A percentile compares a stretch with the other conserved stretches of the same genome.
phyloP scores from a whole-genome alignment of 2,113 vertebrate genomes.

The Ptychochromis oligacanthus region DNA sequence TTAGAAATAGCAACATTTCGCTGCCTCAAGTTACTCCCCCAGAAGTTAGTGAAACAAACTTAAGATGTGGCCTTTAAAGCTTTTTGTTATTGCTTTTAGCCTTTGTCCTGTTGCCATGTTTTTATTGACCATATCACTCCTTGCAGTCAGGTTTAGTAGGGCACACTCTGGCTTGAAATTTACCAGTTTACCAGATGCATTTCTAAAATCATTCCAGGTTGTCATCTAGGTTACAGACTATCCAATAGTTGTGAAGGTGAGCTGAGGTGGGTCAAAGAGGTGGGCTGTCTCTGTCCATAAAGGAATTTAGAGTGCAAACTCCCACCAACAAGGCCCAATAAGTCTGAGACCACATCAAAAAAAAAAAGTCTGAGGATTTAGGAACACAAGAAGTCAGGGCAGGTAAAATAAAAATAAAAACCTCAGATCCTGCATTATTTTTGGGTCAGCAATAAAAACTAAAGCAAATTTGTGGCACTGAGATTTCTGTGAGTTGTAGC shows the following conservation, averaged over 20 bases:
- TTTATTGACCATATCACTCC: neutral
- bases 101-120: conserved; percentile 13
- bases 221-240: neutral
- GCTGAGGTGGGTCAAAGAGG: neutral
- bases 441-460: neutral
- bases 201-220: neutral
- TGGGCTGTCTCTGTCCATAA: neutral
- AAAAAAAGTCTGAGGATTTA: neutral
- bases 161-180: neutral
- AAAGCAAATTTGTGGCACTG: neutral
- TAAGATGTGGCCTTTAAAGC: neutral
- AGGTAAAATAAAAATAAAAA: neutral
- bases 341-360: neutral
- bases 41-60: neutral
- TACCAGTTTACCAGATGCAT: neutral
- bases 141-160: conserved; percentile 9
- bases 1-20: conserved; percentile 4
- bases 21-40: neutral
- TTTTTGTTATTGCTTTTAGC: neutral
- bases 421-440: neutral
- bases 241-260: neutral
- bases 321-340: neutral
- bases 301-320: neutral
- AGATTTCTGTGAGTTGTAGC: neutral
- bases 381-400: neutral